Conservation (phyloP, 2,797 vertebrate genomes). For the Enteromius treurensis region DNA sequence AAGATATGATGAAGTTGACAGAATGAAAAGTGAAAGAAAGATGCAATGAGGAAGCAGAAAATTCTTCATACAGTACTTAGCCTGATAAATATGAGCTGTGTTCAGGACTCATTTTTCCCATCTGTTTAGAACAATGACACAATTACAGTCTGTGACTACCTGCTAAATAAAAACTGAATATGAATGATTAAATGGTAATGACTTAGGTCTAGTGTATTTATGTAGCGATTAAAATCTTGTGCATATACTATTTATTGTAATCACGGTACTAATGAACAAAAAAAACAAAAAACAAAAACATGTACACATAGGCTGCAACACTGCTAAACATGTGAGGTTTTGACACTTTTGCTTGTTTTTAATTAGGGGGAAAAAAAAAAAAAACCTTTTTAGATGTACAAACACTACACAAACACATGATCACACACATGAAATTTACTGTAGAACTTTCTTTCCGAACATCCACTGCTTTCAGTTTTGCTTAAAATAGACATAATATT, state of each 20-base stretch:
- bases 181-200: neutral
- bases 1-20: neutral
- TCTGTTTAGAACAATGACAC: neutral
- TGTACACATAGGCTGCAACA: neutral
- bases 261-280: too few species aligned
- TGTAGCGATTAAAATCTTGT: neutral
- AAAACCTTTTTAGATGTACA: neutral
- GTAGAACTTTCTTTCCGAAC: neutral
- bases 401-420: neutral
- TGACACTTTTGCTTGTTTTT: neutral
- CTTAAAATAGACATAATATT: neutral
- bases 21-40: neutral
- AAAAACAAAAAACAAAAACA: neutral
- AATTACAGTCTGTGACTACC: neutral
- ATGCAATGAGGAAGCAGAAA: neutral
- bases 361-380: neutral
- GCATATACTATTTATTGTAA: neutral
- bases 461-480: neutral
- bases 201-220: neutral
- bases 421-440: too few species aligned
- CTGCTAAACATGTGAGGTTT: neutral
- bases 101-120: neutral
- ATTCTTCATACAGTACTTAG: neutral
- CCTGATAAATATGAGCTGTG: constrained; percentile 12
- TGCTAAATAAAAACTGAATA: neutral